These are phyloP conservation scores for Enteromius mattozi DNA, from an alignment of 2,797 vertebrate species.

Conservation along the genomic window DNA sequence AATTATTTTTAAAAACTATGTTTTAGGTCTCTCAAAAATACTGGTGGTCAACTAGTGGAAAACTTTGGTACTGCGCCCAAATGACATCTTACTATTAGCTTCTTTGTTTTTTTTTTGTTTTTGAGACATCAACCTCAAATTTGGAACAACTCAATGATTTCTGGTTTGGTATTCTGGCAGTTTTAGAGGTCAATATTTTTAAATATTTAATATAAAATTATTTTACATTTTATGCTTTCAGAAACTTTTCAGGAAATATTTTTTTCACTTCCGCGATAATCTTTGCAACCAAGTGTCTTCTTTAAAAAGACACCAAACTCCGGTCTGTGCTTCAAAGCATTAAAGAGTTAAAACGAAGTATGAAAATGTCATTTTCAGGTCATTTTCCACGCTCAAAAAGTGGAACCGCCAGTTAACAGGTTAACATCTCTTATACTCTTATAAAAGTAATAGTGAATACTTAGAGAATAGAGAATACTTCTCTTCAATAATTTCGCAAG, in stretches of 20 bases:
- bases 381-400: background rate
- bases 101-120: too few relatives aligned
- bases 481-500: background rate
- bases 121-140: background rate
- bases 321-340: background rate
- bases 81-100: too few relatives aligned
- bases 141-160: background rate
- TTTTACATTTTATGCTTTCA: background rate
- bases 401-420: background rate
- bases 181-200: too few relatives aligned
- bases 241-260: background rate
- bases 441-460: too few relatives aligned
- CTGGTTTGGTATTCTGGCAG: background rate
- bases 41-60: too few relatives aligned
- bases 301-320: background rate
- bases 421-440: background rate
- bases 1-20: too few relatives aligned
- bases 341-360: background rate
- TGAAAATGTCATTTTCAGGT: background rate
- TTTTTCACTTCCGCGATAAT: background rate
- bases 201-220: too few relatives aligned
- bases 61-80: too few relatives aligned
- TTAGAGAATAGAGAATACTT: too few relatives aligned
- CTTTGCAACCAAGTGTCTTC: background rate
- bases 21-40: too few relatives aligned